Base-by-base conservation (phyloP, 2,113 vertebrate species). In the Macaca mulatta region DNA sequence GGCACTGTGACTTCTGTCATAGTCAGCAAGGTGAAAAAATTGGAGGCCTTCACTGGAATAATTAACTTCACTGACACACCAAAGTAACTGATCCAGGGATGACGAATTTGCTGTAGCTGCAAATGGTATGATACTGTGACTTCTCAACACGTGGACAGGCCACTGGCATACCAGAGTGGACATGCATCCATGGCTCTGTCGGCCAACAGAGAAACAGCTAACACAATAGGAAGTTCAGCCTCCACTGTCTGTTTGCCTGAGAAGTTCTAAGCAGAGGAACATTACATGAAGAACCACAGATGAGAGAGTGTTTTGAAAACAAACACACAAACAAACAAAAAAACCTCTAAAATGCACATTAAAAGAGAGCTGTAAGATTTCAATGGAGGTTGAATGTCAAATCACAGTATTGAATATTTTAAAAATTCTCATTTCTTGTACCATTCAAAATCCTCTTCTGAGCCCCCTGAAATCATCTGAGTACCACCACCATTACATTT, bases 111-210 rank as follows among this genome's bases (percentile, higher is more conserved):
- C n/a, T 48, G 27, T 14, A 43, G 22, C 27, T 52, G 8, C 38
- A 64, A 50, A 50, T 27, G 20, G 10, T 2, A 10, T 9, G 59
- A 40, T 14, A 50, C 13, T 75, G 30, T 35, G 57, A 22, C n/a
- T 64, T 40, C 32, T n/a, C 43, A n/a, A 11, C 4, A 43, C 32
- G 8, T 1, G 40, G 30, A 45, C 13, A 18, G 13, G 69, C 48
- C 14, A 1, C 14, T 8, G 17, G 22, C 3, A 11, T 3, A 20
- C 14, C 20, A 14, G 2, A 12, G 35, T 27, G 3, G 59, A 22
- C n/a, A 13, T 23, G 14, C 4, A 3, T 23, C 40, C 16, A 14
- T 3, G 13, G 27, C 18, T 83, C 43, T 52, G 48, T 8, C 22
- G 18, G 13, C 12, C 25, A 20, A 16, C 40, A n/a, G n/a, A 80